Conservation (phyloP, 2,797 vertebrate genomes). For the Darevskia nairensis region DNA sequence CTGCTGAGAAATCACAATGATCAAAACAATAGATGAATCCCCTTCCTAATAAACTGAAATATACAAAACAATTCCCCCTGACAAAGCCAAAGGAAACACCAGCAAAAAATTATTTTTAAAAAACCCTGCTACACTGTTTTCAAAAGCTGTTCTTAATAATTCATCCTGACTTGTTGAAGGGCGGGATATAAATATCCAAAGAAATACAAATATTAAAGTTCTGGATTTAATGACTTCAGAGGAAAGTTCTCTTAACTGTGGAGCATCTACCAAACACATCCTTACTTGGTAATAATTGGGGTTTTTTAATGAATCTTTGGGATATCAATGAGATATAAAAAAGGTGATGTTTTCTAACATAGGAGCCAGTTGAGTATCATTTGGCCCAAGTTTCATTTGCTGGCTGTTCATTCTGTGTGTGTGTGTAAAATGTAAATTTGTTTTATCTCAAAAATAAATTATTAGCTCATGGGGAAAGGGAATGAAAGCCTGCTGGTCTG, state of each 20-base stretch:
- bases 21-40: neutral
- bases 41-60: too few species aligned
- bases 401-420: neutral
- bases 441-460: neutral
- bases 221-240: neutral
- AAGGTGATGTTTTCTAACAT: neutral
- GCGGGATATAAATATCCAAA: neutral
- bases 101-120: too few species aligned
- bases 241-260: neutral
- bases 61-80: neutral
- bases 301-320: too few species aligned
- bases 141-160: neutral
- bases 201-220: neutral
- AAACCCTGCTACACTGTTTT: too few species aligned
- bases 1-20: neutral
- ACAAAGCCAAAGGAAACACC: too few species aligned
- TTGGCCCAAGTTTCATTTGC: neutral
- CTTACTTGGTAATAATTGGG: too few species aligned
- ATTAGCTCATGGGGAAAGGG: slow-evolving; percentile 6
- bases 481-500: neutral
- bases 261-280: neutral
- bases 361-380: neutral
- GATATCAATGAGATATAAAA: neutral
- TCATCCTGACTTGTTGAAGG: neutral
- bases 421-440: neutral